phyloP scores from a whole-genome alignment of 2,113 vertebrate species.

The Suncus etruscus region DNA sequence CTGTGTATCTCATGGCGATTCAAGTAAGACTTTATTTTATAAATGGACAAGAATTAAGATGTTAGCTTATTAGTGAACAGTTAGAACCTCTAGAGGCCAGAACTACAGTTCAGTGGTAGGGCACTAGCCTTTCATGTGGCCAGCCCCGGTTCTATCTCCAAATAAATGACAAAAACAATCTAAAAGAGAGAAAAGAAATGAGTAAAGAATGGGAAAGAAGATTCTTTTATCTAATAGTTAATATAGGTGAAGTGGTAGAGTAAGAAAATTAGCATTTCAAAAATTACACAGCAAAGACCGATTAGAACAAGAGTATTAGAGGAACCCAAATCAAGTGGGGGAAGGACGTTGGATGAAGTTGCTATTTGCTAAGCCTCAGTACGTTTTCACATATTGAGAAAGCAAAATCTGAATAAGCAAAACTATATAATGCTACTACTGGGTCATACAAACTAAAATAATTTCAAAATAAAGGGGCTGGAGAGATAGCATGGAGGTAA shows the following conservation, averaged over 20 bases:
- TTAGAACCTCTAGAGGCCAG: too few species aligned
- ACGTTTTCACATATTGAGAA: slow-evolving; percentile 13
- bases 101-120: too few species aligned
- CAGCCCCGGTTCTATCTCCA: too few species aligned
- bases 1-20: too few species aligned
- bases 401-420: slow-evolving; percentile 3
- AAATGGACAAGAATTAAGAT: not conserved
- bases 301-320: not conserved
- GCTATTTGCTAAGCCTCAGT: not conserved
- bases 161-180: too few species aligned
- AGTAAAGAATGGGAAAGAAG: not conserved
- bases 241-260: not conserved
- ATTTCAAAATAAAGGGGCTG: too few species aligned
- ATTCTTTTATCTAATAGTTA: not conserved
- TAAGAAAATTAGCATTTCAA: not conserved
- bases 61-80: too few species aligned
- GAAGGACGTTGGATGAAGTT: not conserved
- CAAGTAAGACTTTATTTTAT: too few species aligned
- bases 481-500: too few species aligned
- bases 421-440: not conserved
- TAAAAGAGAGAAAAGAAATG: too few species aligned
- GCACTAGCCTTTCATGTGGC: too few species aligned
- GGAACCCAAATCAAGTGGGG: slow-evolving; percentile 15
- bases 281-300: not conserved
- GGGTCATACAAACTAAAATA: slow-evolving; percentile 37